Evolutionary conservation across 2,888 invertebrate species (phyloP), one percentile per base, ranked within the genome.

Genomic region (Diplolepis rosae): DNA sequence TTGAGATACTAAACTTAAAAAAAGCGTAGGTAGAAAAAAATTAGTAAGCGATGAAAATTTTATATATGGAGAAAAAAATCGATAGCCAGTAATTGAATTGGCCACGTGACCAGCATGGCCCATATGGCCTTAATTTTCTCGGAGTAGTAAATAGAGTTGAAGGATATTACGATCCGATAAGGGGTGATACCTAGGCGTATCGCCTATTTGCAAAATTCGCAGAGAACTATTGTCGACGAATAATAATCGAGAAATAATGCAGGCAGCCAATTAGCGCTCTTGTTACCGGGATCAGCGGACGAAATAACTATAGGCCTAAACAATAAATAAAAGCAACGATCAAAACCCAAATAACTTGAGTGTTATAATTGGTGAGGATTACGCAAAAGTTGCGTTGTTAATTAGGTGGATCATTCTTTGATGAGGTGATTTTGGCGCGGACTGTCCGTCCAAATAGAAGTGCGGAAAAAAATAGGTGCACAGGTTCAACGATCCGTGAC

Each of bases 331-430:
- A n/a, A n/a, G n/a, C n/a, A 28, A 9, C n/a, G 28, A 51, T 51
- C 7, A 24, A n/a, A 27, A 28, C 27, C 28, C 28, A 32, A 32
- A 54, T 54, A 30, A 54, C 28, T 54, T 30, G 15, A 4, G 3
- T 28, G 28, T 54, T 30, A 54, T 54, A 54, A 54, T 54, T 11
- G 65, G 68, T 71, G 61, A 66, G 70, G 70, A 68, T 71, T 71
- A 69, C 65, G 72, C 68, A 72, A 69, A 73, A 69, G 69, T 69
- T 18, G 68, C 69, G 45, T 50, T 66, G 70, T 39, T 65, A 72
- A 70, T 73, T 71, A 69, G 66, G 50, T 45, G 65, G 28, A 22
- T 61, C 66, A 45, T 71, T 66, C 71, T 71, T 69, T 67, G 71
- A 67, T 69, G 69, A 67, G 69, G 22, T n/a, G 13, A 68, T 74